Conservation (phyloP, 2,797 vertebrate species). For the Danio albolineatus region DNA sequence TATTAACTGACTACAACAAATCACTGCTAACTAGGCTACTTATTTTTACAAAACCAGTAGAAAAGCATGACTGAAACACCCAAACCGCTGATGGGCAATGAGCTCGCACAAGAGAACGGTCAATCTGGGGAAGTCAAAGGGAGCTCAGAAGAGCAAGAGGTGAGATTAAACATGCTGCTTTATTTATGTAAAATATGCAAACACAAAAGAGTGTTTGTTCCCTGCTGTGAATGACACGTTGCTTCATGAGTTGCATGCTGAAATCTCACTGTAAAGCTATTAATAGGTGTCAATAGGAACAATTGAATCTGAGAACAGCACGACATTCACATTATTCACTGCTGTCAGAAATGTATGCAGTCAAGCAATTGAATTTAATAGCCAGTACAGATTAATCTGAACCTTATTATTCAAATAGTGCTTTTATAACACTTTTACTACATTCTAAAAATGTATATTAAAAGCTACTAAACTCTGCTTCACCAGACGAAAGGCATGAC, state of each 20-base stretch:
- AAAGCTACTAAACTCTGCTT: neutral
- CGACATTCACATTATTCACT: too few relatives aligned
- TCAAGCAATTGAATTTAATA: too few relatives aligned
- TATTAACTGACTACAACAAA: too few relatives aligned
- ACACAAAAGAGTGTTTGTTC: neutral
- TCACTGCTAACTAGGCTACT: neutral
- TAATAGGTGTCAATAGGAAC: neutral
- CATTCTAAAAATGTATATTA: neutral
- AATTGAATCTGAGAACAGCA: too few relatives aligned
- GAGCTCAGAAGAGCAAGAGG: slow-evolving; percentile 71
- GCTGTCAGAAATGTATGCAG: too few relatives aligned
- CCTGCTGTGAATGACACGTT: neutral
- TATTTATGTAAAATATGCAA: neutral
- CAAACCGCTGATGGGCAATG: slow-evolving; percentile 63
- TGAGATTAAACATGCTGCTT: slow-evolving; percentile 27
- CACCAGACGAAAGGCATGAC: neutral
- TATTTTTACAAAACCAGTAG: neutral
- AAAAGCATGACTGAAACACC: slow-evolving; percentile 69
- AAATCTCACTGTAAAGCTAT: too few relatives aligned
- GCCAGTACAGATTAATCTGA: neutral
- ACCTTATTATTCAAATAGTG: neutral
- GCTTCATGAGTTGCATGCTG: too few relatives aligned
- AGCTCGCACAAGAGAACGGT: slow-evolving; percentile 66
- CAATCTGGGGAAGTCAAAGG: slow-evolving; percentile 64
- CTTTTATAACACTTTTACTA: neutral